A percentile compares a stretch with the other conserved stretches of the same genome.
phyloP scores from a whole-genome alignment of 1,140 invertebrate species.

The Philaenus spumarius region DNA sequence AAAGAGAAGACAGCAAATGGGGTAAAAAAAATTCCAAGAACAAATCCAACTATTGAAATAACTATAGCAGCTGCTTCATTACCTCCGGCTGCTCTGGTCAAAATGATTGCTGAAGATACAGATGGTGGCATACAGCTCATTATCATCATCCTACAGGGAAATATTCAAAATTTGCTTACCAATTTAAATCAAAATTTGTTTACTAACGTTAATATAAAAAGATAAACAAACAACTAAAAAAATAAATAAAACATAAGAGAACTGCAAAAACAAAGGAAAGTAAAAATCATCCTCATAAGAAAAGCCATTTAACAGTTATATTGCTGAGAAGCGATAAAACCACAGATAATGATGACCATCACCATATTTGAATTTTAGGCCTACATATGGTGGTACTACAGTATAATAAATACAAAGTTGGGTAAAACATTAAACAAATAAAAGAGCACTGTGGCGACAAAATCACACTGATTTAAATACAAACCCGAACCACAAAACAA shows the following conservation, averaged over 20 bases:
- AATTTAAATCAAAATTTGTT: not conserved
- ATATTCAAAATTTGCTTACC: not conserved
- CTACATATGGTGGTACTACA: no score
- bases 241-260: not conserved
- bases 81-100: constrained; percentile 48
- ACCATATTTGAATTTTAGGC: no score
- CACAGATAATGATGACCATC: no score
- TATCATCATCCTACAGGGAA: constrained; percentile 43
- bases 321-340: not conserved
- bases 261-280: not conserved
- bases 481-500: no score
- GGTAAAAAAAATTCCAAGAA: constrained; percentile 46
- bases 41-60: constrained; percentile 50
- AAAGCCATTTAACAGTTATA: not conserved
- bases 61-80: constrained; percentile 53
- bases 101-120: constrained; percentile 51
- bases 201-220: not conserved
- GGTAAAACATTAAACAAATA: no score
- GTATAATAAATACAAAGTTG: no score
- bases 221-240: not conserved
- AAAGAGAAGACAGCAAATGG: constrained; percentile 42
- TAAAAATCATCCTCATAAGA: not conserved
- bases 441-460: no score
- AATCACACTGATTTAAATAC: no score
- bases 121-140: constrained; percentile 53